Base-by-base conservation (phyloP, 2,797 vertebrate species). In the Mus spretus region DNA sequence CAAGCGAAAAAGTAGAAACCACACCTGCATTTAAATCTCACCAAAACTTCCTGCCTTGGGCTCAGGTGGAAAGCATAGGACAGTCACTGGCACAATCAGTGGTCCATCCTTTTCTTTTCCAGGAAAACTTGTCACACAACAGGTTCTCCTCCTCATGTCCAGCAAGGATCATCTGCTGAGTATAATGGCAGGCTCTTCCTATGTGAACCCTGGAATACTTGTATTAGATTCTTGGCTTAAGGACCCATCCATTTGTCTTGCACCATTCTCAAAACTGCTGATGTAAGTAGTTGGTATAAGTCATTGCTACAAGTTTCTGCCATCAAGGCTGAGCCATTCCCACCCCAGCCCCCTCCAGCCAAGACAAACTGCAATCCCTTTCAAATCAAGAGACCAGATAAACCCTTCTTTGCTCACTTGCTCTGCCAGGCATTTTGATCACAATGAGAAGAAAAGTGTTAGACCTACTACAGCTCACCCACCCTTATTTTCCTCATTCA, bases 1-100 rank as follows among this genome's bases (percentile, higher is more conserved):
- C 86, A 86, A 86, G 92, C 92, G 80, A 37, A 94, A 95, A 91
- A 96, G 61, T 0, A 95, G 67, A 86, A n/a, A 82, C 0, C 10
- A 75, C 14, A 81, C 20, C 15, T 70, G 10, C 13, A 63, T 63
- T 47, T 77, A 34, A 65, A 88, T 67, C 81, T 89, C 47, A 95
- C 82, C 7, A 91, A 74, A 92, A 65, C 22, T 65, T 92, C 44
- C 50, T 83, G 74, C 50, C 17, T 57, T 65, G 61, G 47, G 14
- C 40, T 63, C 53, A 87, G 80, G 28, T 28, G 83, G 12, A 44
- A 95, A 31, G 34, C 67, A 92, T 7, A 81, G 70, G 90, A 93
- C 34, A 91, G 89, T 44, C 57, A 86, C 0, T 24, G 20, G 88
- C n/a, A 90, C 15, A 75, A 28, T 47, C 61, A 90, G 9, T 31